These are phyloP conservation scores for Asarcornis scutulata DNA, from an alignment of 2,113 vertebrate genomes.

Conservation along the genomic window DNA sequence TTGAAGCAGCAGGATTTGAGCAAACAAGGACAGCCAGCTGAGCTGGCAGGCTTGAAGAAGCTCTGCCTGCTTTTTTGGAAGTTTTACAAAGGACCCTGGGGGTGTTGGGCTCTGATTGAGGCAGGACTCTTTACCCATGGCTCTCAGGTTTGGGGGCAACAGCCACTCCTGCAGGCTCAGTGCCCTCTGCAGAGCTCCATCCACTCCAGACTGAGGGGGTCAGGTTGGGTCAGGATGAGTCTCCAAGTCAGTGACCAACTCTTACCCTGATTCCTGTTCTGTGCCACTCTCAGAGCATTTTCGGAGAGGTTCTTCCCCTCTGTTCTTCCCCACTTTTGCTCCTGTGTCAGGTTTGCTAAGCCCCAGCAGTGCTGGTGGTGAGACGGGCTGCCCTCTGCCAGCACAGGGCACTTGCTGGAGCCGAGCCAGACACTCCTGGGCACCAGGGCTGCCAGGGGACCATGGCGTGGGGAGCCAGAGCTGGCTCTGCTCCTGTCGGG, in stretches of 20 bases:
- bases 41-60: background rate
- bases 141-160: background rate
- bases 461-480: background rate
- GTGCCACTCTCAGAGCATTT: background rate
- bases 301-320: background rate
- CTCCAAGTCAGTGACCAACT: background rate
- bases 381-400: background rate
- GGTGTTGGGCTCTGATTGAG: accelerated
- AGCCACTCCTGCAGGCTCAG: background rate
- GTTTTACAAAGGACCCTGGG: background rate
- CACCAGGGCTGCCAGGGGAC: background rate
- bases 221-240: background rate
- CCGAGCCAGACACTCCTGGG: accelerated
- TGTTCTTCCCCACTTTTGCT: background rate
- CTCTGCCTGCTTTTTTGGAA: background rate
- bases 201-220: background rate
- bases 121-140: background rate
- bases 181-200: background rate
- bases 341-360: accelerated
- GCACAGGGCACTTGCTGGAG: background rate
- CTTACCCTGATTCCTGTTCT: background rate
- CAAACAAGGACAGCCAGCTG: background rate
- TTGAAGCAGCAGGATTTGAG: background rate
- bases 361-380: background rate
- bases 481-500: background rate